Evolutionary conservation across 2,888 invertebrate species (phyloP).

Genomic region (Drosophila tripunctata): DNA sequence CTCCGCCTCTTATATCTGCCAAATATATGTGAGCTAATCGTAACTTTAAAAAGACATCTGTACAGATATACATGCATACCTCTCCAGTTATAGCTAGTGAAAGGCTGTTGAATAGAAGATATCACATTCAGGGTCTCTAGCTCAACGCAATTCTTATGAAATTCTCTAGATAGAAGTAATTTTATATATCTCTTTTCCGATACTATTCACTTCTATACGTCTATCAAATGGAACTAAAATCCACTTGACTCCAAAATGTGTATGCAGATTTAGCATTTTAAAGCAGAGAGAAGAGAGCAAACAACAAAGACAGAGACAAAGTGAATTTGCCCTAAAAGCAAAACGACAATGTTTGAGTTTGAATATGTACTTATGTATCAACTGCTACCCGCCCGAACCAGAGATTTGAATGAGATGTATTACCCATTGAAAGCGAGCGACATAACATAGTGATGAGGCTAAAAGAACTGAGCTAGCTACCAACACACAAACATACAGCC

Average conservation of each 20-base stretch:
- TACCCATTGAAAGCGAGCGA: conserved; percentile 13
- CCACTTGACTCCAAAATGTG: neutral
- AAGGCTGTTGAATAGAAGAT: no score
- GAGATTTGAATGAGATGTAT: conserved; percentile 17
- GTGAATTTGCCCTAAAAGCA: conserved; percentile 17
- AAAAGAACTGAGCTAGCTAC: neutral
- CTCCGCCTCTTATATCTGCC: no score
- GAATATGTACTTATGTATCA: no score
- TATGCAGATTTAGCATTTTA: neutral
- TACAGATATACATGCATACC: no score
- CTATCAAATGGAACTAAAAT: conserved; percentile 3
- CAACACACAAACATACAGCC: neutral
- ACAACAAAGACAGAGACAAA: conserved; percentile 18
- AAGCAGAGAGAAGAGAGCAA: neutral
- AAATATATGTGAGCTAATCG: no score
- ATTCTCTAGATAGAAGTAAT: no score
- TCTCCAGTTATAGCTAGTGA: no score
- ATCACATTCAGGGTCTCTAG: no score
- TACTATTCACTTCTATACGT: no score
- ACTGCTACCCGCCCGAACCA: conserved; percentile 1
- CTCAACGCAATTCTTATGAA: no score
- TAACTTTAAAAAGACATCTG: no score
- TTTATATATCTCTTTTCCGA: no score
- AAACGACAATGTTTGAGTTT: conserved; percentile 4
- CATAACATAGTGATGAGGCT: conserved; percentile 11